These are phyloP conservation scores for Melikaiella ostensackeni DNA, from an alignment of 2,888 invertebrate genomes.

Conservation along the genomic window DNA sequence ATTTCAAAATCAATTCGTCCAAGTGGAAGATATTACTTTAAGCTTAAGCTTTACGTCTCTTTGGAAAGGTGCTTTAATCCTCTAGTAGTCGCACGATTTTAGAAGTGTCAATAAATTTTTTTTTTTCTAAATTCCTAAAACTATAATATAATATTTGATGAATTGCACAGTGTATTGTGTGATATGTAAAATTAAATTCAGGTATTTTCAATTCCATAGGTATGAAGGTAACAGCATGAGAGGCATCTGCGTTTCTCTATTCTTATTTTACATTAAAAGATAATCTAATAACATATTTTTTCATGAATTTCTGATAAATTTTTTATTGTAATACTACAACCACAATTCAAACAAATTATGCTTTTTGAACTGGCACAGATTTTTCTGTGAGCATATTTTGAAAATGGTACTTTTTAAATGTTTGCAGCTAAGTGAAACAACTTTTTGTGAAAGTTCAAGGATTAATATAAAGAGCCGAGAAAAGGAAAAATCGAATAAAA, in stretches of 20 bases:
- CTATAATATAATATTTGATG: conserved; percentile 9
- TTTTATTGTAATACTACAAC: not conserved
- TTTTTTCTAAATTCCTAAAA: not conserved
- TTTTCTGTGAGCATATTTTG: not conserved
- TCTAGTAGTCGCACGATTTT: conserved; percentile 34
- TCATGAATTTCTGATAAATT: not conserved
- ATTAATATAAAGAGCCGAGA: no score
- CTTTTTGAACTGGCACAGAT: not conserved
- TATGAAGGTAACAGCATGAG: conserved; percentile 8
- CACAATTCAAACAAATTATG: not conserved
- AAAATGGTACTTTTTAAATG: no score
- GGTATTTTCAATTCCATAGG: conserved; percentile 31
- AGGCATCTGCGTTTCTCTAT: not conserved
- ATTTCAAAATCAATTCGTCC: no score
- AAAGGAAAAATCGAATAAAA: no score
- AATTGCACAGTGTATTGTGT: conserved; percentile 8
- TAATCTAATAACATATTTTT: not conserved
- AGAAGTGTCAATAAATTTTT: not conserved
- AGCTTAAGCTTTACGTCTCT: not conserved
- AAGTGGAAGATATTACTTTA: not conserved
- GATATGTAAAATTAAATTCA: conserved; percentile 37
- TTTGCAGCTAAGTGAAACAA: no score
- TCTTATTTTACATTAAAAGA: not conserved
- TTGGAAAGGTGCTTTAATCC: not conserved
- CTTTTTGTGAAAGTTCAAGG: no score